phyloP scores from a whole-genome alignment of 2,888 invertebrate genomes.

The Silvanus unidentatus region DNA sequence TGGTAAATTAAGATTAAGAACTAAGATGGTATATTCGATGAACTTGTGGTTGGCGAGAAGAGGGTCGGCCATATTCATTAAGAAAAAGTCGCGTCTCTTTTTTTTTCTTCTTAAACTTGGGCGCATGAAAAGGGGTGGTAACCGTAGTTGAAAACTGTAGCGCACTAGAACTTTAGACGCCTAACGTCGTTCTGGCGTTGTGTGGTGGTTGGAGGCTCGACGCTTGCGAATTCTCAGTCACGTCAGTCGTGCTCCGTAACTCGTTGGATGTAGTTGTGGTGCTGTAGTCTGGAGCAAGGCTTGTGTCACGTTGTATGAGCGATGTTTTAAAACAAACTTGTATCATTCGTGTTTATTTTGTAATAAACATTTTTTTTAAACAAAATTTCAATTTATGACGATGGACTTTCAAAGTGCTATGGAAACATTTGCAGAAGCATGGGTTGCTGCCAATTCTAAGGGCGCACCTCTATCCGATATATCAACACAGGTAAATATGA shows the following conservation, averaged over 20 bases:
- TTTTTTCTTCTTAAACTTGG: constrained; percentile 39
- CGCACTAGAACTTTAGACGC: constrained; percentile 6
- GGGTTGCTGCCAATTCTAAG: constrained; percentile 88
- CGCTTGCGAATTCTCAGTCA: no score
- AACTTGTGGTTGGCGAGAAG: constrained; percentile 38
- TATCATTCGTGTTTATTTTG: constrained; percentile 4
- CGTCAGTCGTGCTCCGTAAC: constrained; percentile 35
- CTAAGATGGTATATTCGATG: no score
- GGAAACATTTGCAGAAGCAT: constrained; percentile 97
- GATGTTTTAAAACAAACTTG: constrained; percentile 17
- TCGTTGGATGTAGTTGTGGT: constrained; percentile 26
- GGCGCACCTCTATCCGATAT: constrained; percentile 54
- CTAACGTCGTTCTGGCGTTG: no score
- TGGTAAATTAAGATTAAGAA: no score
- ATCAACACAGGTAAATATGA: constrained; percentile 61
- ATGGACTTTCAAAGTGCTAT: constrained; percentile 99
- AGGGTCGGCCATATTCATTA: constrained; percentile 40
- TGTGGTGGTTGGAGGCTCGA: no score
- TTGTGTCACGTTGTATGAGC: constrained; percentile 40
- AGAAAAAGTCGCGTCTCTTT: constrained; percentile 41
- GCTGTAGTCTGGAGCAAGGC: constrained; percentile 25
- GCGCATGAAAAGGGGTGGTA: constrained; percentile 44
- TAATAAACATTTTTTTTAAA: constrained; percentile 4
- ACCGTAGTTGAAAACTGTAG: constrained; percentile 27
- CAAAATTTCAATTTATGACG: constrained; percentile 33